These are phyloP conservation scores for Acrocephalus arundinaceus DNA, from an alignment of 2,113 vertebrate genomes.

Conservation along the genomic window DNA sequence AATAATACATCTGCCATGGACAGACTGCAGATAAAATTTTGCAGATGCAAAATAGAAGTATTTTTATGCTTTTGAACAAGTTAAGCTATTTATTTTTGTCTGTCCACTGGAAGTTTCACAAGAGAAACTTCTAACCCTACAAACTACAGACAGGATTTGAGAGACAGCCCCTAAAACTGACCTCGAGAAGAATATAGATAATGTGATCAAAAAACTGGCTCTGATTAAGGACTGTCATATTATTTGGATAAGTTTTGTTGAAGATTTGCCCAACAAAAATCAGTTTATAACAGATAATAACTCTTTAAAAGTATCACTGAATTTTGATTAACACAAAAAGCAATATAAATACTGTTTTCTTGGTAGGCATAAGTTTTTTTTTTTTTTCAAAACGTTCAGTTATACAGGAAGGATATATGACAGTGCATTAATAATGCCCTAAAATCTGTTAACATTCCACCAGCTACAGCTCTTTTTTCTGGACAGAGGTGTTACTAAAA, in stretches of 20 bases:
- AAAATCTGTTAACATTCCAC: not conserved
- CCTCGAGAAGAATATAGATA: not conserved
- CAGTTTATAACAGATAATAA: not conserved
- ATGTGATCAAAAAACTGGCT: not conserved
- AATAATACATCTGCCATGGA: not conserved
- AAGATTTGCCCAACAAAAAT: not conserved
- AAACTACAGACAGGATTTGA: not conserved
- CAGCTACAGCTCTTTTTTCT: not conserved
- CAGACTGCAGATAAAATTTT: not conserved
- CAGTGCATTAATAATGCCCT: not conserved
- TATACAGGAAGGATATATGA: not conserved
- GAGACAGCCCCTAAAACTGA: not conserved
- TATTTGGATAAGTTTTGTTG: not conserved
- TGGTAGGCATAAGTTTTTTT: not conserved
- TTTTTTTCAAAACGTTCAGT: not conserved
- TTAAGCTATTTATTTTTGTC: not conserved
- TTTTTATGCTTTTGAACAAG: not conserved
- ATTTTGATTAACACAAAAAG: not conserved
- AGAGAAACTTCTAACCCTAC: not conserved
- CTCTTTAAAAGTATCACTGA: not conserved
- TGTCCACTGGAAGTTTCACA: not conserved
- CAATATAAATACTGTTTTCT: not conserved
- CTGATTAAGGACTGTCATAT: not conserved
- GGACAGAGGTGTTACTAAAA: not conserved
- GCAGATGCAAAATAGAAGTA: not conserved